These are phyloP conservation scores for Belgica antarctica DNA, from an alignment of 2,888 invertebrate genomes.

Conservation along the genomic window DNA sequence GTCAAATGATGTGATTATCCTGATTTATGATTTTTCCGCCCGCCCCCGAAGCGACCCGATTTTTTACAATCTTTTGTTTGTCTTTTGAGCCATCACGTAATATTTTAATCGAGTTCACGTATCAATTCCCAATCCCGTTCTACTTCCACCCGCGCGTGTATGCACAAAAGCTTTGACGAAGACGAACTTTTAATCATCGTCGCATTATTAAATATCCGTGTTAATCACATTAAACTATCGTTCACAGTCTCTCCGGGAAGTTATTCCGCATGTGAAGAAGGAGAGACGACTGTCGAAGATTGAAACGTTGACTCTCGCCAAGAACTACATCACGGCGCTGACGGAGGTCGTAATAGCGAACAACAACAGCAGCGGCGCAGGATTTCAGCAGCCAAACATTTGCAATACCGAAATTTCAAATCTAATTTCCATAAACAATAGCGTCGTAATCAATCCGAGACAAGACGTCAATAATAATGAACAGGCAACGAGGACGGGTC, in stretches of 20 bases:
- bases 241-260: conserved; percentile 71
- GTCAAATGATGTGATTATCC: conserved; percentile 42
- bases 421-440: conserved; percentile 41
- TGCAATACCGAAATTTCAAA: conserved; percentile 38
- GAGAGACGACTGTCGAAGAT: conserved; percentile 83
- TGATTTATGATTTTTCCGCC: conserved; percentile 31
- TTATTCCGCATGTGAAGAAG: conserved; percentile 82
- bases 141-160: too few relatives aligned
- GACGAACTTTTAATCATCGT: conserved; percentile 37
- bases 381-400: conserved; percentile 37
- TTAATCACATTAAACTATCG: neutral
- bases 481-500: neutral
- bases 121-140: neutral
- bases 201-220: conserved; percentile 11
- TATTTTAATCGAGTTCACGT: conserved; percentile 41
- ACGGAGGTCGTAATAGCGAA: conserved; percentile 63
- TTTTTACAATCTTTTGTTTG: conserved; percentile 24
- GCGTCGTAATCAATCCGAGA: conserved; percentile 38
- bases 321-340: conserved; percentile 85
- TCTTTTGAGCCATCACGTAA: conserved; percentile 23
- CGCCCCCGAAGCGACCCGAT: neutral
- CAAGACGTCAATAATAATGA: conserved; percentile 44
- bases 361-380: conserved; percentile 23
- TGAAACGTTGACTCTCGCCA: conserved; percentile 82
- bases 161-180: neutral